These are phyloP conservation scores for Ostrea denselamellosa DNA, from an alignment of 1,140 invertebrate genomes.

Conservation along the genomic window DNA sequence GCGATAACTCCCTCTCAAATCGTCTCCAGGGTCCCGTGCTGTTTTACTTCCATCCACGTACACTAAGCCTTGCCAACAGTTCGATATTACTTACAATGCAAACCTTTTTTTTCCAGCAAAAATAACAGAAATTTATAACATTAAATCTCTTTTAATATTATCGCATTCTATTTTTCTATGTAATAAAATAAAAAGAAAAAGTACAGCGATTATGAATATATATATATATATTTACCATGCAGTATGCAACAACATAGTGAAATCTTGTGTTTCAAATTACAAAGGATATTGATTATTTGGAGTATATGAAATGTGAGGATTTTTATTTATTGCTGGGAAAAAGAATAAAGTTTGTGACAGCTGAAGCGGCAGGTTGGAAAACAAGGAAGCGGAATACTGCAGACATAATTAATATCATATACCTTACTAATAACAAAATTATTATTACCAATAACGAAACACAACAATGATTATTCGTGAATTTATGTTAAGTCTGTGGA, in stretches of 20 bases:
- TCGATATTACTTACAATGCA: no score
- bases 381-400: background rate
- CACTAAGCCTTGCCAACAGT: no score
- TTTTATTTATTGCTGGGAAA: slow-evolving; percentile 20
- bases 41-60: no score
- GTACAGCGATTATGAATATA: background rate
- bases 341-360: background rate
- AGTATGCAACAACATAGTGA: slow-evolving; percentile 25
- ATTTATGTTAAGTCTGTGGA: background rate
- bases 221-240: background rate
- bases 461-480: background rate
- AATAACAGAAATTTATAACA: background rate
- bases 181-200: slow-evolving; percentile 16
- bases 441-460: slow-evolving; percentile 8
- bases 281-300: background rate
- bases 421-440: background rate
- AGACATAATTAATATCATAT: slow-evolving; percentile 26
- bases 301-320: background rate
- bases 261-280: slow-evolving; percentile 10
- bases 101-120: background rate
- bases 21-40: no score
- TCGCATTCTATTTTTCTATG: background rate
- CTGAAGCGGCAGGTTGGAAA: background rate
- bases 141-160: slow-evolving; percentile 31
- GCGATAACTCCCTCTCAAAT: no score